Evolutionary conservation across 2,888 invertebrate genomes (phyloP).

Genomic region (Tetragnatha montana): DNA sequence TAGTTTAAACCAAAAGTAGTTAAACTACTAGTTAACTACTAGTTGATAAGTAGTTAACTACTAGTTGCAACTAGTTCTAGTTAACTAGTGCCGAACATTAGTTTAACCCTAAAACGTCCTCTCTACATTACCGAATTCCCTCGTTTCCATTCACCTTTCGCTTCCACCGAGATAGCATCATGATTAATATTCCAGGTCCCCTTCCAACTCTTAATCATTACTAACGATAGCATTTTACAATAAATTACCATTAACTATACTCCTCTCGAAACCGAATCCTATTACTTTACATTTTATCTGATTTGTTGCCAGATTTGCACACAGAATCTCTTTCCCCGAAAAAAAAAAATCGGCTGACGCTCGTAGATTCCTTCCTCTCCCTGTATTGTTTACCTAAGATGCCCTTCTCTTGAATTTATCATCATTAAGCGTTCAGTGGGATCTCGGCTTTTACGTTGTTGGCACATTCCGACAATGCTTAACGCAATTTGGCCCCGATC

Average conservation of each 20-base stretch:
- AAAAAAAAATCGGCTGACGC: background rate
- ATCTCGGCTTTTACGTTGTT: constrained; percentile 21
- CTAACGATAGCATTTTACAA: constrained; percentile 30
- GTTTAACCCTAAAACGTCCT: too few relatives aligned
- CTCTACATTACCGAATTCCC: too few relatives aligned
- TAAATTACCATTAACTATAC: constrained; percentile 40
- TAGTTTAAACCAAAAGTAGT: too few relatives aligned
- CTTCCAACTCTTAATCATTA: constrained; percentile 24
- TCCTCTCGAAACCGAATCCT: background rate
- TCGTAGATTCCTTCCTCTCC: constrained; percentile 1
- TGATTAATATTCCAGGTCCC: background rate
- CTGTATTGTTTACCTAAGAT: constrained; percentile 46
- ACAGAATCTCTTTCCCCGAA: constrained; percentile 3
- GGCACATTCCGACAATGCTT: constrained; percentile 37
- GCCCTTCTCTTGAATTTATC: constrained; percentile 31
- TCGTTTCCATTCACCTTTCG: too few relatives aligned
- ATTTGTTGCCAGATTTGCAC: constrained; percentile 32
- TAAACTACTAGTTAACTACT: too few relatives aligned
- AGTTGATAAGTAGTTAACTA: too few relatives aligned
- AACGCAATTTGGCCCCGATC: constrained; percentile 44
- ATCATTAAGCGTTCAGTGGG: constrained; percentile 12
- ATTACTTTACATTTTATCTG: constrained; percentile 53
- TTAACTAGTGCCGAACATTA: too few relatives aligned
- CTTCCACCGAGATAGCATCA: background rate
- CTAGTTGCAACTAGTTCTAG: too few relatives aligned